Base-by-base conservation (phyloP, 2,888 invertebrate genomes). In the Callyntrura guangdongensis region DNA sequence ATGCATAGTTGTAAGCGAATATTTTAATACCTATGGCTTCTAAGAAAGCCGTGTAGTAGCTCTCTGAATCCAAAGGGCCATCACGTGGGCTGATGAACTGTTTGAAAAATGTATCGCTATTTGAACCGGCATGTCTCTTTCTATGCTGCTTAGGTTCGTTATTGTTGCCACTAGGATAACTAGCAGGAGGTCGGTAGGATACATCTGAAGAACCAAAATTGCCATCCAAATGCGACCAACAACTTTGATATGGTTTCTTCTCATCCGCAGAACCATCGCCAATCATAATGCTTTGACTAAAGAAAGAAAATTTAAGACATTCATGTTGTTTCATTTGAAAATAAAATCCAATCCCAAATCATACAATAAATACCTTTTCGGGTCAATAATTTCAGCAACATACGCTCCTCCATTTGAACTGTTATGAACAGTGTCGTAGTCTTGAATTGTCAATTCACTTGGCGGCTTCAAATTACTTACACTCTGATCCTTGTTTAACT, bases 11-110 rank as follows among this genome's bases (percentile, higher is more conserved):
- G 36, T 36, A 36, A n/a, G 45, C 14, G 20, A 5, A 22, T 4
- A 22, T 2, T 22, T 77, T 47, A 96, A 95, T 95, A 97, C 98
- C 97, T 94, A 97, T 97, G 12, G 98, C 96, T 95, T 98, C 98
- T 53, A 98, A 96, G 94, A 97, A 98, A 22, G 97, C 97, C 0
- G 98, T 98, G 94, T 98, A 98, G 94, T 97, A 98, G 12, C 97
- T 97, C 83, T 96, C 96, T 14, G 97, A 96, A 94, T 98, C 97
- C 77, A 98, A 96, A 84, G 95, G 96, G 0, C 98, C 98, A 95
- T 98, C 98, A 90, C 96, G 96, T 8, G 92, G 91, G 53, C 36
- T 69, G 14, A 90, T 64, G 27, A 83, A 83, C 12, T 83, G 72
- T 0, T 64, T 87, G 11, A 72, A 56, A 9, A 25, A 22, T 9